Conservation (phyloP, 2,113 vertebrate genomes). For the Cathartes aura region DNA sequence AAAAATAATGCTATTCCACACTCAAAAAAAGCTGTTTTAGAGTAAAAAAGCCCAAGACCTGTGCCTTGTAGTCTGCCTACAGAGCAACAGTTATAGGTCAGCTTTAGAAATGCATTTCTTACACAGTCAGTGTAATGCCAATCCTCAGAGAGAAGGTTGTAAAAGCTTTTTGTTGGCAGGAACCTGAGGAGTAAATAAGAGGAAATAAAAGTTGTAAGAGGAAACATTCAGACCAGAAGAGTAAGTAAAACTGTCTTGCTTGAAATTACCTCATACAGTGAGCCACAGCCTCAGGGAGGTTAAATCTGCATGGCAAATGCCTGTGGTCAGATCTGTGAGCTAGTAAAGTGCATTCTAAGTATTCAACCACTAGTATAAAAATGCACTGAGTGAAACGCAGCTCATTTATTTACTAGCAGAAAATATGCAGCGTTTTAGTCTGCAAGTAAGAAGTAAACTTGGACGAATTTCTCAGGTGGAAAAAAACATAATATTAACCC, state of each 20-base stretch:
- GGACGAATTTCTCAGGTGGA: background rate
- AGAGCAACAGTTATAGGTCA: constrained; percentile 61
- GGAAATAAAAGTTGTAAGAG: constrained; percentile 67
- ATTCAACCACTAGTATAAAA: background rate
- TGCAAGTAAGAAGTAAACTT: background rate
- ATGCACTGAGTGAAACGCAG: background rate
- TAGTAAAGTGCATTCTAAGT: background rate
- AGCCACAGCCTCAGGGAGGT: background rate
- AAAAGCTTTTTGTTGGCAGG: constrained; percentile 43
- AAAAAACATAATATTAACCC: background rate
- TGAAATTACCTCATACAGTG: constrained; percentile 43
- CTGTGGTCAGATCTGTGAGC: background rate
- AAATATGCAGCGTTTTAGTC: background rate
- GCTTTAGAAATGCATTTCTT: constrained; percentile 2
- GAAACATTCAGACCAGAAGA: constrained; percentile 9
- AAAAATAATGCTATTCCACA: background rate
- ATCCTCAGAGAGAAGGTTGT: constrained; percentile 9
- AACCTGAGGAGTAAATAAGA: constrained; percentile 66
- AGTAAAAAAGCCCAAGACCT: background rate
- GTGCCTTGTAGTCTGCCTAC: background rate
- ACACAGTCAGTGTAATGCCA: background rate
- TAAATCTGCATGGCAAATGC: constrained; percentile 16
- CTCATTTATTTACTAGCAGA: background rate
- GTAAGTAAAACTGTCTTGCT: constrained; percentile 40
- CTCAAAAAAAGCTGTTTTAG: background rate